These are phyloP conservation scores for Dione juno DNA, from an alignment of 2,888 invertebrate species.

Conservation along the genomic window DNA sequence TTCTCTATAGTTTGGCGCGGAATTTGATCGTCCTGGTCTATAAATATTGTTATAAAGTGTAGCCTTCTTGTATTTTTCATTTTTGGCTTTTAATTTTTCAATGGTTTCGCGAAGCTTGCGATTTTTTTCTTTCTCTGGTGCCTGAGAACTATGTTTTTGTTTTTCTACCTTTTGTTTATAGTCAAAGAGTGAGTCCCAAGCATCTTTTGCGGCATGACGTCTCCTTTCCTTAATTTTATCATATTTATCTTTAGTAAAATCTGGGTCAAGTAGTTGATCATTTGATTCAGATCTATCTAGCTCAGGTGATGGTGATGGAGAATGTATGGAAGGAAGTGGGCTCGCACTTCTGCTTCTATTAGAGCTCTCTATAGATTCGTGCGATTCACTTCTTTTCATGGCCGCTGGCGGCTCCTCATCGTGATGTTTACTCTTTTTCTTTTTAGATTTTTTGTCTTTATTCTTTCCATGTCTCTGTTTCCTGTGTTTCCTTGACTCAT, in stretches of 20 bases:
- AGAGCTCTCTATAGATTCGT: slow-evolving; percentile 72
- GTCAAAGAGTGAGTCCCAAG: slow-evolving; percentile 76
- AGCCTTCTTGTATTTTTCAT: slow-evolving; percentile 78
- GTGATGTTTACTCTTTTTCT: slow-evolving; percentile 72
- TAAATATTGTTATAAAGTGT: slow-evolving; percentile 62
- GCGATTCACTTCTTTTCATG: slow-evolving; percentile 58
- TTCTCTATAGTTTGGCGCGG: slow-evolving; percentile 26
- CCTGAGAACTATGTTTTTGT: slow-evolving; percentile 64
- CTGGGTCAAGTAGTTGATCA: slow-evolving; percentile 63
- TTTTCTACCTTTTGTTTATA: slow-evolving; percentile 73
- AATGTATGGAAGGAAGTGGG: slow-evolving; percentile 76
- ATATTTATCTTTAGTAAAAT: slow-evolving; percentile 83
- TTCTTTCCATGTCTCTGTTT: slow-evolving; percentile 69
- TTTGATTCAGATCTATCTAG: slow-evolving; percentile 50
- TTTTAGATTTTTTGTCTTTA: slow-evolving; percentile 77
- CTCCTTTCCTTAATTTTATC: slow-evolving; percentile 85
- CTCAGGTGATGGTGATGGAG: slow-evolving; percentile 71
- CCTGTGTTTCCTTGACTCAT: slow-evolving; percentile 61
- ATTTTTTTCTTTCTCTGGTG: slow-evolving; percentile 79
- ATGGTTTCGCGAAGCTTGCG: slow-evolving; percentile 83
- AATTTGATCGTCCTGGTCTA: slow-evolving; percentile 49
- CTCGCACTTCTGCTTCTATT: slow-evolving; percentile 75
- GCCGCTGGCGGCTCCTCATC: slow-evolving; percentile 55
- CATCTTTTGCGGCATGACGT: slow-evolving; percentile 77
- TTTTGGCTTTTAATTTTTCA: slow-evolving; percentile 86